A percentile compares a stretch with the other conserved stretches of the same genome.
These are phyloP conservation scores for Rhinoraja longicauda DNA, from an alignment of 2,797 vertebrate genomes.

Conservation along the genomic window DNA sequence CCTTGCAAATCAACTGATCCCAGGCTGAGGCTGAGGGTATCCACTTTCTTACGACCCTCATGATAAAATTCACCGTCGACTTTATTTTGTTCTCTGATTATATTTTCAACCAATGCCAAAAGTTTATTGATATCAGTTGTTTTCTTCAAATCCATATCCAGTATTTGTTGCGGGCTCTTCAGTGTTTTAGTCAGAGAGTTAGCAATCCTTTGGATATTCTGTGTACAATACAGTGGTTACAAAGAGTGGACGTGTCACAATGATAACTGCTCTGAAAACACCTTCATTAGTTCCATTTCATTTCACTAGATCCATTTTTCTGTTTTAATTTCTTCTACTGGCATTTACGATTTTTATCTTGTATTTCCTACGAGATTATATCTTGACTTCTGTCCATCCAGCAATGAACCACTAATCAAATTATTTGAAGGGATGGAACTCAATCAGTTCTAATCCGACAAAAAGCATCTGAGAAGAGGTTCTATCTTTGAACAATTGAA, in stretches of 20 bases:
- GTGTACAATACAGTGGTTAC: conserved; percentile 31
- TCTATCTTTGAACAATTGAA: not conserved
- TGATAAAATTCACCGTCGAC: conserved; percentile 58
- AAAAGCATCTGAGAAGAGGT: not conserved
- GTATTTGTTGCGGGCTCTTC: conserved; percentile 61
- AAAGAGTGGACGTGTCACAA: not conserved
- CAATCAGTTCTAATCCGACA: not conserved
- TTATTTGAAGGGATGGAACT: not conserved
- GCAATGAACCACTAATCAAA: not conserved
- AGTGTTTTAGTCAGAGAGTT: conserved; percentile 74
- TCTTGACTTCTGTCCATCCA: not conserved
- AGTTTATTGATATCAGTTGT: conserved; percentile 74
- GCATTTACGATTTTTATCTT: not conserved
- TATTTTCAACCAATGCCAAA: conserved; percentile 76
- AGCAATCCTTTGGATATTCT: conserved; percentile 82
- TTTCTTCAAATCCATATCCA: conserved; percentile 57
- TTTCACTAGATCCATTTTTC: not conserved
- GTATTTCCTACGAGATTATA: not conserved
- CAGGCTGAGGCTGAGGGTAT: conserved; percentile 57
- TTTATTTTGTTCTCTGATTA: conserved; percentile 72
- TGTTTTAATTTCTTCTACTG: not conserved
- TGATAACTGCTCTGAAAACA: not conserved
- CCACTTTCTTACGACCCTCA: conserved; percentile 58
- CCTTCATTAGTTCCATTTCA: not conserved
- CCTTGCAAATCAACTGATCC: conserved; percentile 63